A percentile compares a stretch with the other conserved stretches of the same genome.
Evolutionary conservation across 2,113 vertebrate species (phyloP).

Genomic region (Dendropsophus ebraccatus): DNA sequence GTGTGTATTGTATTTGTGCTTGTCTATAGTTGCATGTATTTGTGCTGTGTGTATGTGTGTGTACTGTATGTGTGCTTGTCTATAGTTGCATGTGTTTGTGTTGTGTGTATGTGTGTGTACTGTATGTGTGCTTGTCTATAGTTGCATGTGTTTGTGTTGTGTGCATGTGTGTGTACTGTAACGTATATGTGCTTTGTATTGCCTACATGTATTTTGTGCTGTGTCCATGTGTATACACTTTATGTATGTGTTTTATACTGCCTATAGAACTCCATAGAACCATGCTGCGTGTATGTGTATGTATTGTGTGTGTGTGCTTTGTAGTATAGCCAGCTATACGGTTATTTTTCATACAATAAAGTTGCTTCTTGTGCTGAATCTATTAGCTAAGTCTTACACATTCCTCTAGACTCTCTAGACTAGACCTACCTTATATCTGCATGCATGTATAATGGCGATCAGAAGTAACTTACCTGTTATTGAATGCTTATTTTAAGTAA

Average conservation of each 20-base stretch:
- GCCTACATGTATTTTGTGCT: neutral
- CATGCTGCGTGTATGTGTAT: neutral
- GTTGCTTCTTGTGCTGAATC: neutral
- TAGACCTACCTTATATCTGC: neutral
- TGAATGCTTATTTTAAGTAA: conserved; percentile 12
- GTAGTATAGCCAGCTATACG: neutral
- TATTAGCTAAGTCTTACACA: neutral
- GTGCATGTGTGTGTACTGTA: neutral
- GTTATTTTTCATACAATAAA: neutral
- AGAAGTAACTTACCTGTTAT: conserved; percentile 1
- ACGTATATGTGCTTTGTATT: neutral
- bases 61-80: neutral
- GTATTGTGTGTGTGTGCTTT: neutral
- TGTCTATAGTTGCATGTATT: too few relatives aligned
- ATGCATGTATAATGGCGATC: neutral
- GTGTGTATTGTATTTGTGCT: neutral
- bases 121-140: neutral
- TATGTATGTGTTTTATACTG: neutral
- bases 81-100: neutral
- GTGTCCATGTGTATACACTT: neutral
- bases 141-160: neutral
- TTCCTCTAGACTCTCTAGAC: neutral
- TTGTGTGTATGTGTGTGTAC: too few relatives aligned
- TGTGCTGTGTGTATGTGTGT: neutral
- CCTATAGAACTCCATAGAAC: neutral